These are phyloP conservation scores for Eristalinus sepulchralis DNA, from an alignment of 2,888 invertebrate genomes.

Conservation along the genomic window DNA sequence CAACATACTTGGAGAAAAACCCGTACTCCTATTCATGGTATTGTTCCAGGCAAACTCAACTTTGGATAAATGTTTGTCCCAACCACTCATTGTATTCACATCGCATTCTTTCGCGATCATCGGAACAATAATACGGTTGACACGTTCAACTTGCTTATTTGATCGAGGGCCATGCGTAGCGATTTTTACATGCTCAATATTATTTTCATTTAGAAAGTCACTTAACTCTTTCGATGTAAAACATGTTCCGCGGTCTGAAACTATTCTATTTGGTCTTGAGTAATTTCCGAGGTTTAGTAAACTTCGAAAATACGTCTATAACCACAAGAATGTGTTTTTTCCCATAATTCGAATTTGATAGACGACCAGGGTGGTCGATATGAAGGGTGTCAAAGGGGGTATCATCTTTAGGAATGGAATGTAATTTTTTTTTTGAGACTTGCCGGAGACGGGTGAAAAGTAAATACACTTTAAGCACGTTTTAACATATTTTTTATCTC, in stretches of 20 bases:
- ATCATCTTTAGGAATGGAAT: not conserved
- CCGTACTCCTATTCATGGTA: too few species aligned
- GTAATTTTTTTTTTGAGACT: not conserved
- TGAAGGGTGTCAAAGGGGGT: constrained; percentile 12
- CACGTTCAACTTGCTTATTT: constrained; percentile 40
- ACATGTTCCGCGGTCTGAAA: too few species aligned
- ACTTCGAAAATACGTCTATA: too few species aligned
- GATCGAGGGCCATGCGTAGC: constrained; percentile 30
- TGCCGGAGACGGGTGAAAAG: constrained; percentile 2
- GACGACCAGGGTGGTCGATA: constrained; percentile 79
- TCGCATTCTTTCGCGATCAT: too few species aligned
- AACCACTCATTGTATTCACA: too few species aligned
- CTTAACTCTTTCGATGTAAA: constrained; percentile 77
- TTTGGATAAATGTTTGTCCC: too few species aligned
- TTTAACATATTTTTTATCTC: not conserved
- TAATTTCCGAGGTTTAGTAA: constrained; percentile 59
- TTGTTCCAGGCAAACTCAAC: too few species aligned
- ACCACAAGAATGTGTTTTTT: constrained; percentile 76
- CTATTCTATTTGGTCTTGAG: constrained; percentile 71
- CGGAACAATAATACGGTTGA: too few species aligned
- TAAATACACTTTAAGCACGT: constrained; percentile 12
- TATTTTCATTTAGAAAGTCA: constrained; percentile 73
- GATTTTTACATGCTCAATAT: constrained; percentile 25
- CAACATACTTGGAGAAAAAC: too few species aligned
- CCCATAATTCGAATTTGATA: constrained; percentile 73